Base-by-base conservation (phyloP, 2,888 invertebrate species). In the Hirtodrosophila trivittata region DNA sequence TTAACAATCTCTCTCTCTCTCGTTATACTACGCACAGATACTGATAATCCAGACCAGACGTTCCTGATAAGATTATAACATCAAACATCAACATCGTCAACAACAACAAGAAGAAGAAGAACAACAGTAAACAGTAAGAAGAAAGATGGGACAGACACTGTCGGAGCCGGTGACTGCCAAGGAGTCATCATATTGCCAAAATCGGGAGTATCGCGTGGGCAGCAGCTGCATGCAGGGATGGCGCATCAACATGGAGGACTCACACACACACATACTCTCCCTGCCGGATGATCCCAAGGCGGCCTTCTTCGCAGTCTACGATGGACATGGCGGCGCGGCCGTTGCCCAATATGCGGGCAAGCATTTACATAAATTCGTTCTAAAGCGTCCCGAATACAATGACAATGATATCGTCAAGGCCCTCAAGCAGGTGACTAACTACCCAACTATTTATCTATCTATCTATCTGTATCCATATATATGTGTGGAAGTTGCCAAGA, bases 221-320 rank as follows among this genome's bases (percentile, higher is more conserved):
- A 97, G 98, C 0, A 98, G 98, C 13, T 98, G 97, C 89, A 99
- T 99, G 99, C 99, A 99, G 91, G 99, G 99, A 90, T 99, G 99
- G 99, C 92, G 99, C 67, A 95, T 98, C 56, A 97, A 97, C 75
- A 99, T 99, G 99, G 99, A 99, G 92, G 99, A 99, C 91, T 97
- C 98, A 0, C 99, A 99, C 90, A 98, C 98, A 43, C 98, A 98
- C 87, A 95, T 99, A 76, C 92, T 99, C 10, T 95, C 97, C 0
- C 90, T 97, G 71, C 97, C 97, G 1, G 97, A 97, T 88, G 99
- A 99, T 90, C 97, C 97, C 21, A 95, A 94, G 14, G 95, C 97
- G 26, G 94, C 98, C 2, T 99, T 97, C 91, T 99, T 99, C 92
- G 98, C 96, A 4, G 99, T 99, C 0, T 99, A 97, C 89, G 99